Base-by-base conservation (phyloP, 2,888 invertebrate genomes). In the Lasioglossum malachurum region DNA sequence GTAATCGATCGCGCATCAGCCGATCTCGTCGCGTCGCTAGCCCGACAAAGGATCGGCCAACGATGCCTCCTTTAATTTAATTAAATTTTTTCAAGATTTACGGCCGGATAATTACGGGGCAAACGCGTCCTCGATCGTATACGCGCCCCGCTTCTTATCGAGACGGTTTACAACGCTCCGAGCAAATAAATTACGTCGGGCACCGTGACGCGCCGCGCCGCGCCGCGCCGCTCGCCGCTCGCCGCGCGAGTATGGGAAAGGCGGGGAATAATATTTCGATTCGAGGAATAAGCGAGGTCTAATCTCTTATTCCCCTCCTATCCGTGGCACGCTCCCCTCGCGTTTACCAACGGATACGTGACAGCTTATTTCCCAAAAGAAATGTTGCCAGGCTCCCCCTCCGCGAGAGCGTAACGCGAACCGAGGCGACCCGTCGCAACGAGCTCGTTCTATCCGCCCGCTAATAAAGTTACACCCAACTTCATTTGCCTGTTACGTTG, bases 291-390 rank as follows among this genome's bases (percentile, higher is more conserved):
- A 90, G 57, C 86, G 79, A 78, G 79, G 80, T 67, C 87, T 91
- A 89, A 90, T 90, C 86, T 73, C 69, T 85, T 80, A 87, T 89
- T 90, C 90, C 87, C 90, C 89, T 78, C 75, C 75, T 82, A 84
- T 53, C 71, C 69, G 49, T 73, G 41, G 64, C 75, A 44, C 12
- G 85, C 76, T 71, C 86, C 91, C 90, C 84, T 89, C 78, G 82
- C 84, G 78, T 87, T 90, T 83, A 83, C 87, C 83, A 76, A 75
- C 84, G 84, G 73, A 90, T 88, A 90, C 83, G 87, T 90, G 90
- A 90, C 90, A 87, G 90, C 90, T 90, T 90, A 90, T 90, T 90
- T 84, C 87, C 86, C 87, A 82, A 83, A 87, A 89, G 91, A 86
- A 87, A 87, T 41, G 75, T 44, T 75, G 46, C 14, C 64, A 44